These are phyloP conservation scores for Camponotus fellah DNA, from an alignment of 2,888 invertebrate genomes.

Conservation along the genomic window DNA sequence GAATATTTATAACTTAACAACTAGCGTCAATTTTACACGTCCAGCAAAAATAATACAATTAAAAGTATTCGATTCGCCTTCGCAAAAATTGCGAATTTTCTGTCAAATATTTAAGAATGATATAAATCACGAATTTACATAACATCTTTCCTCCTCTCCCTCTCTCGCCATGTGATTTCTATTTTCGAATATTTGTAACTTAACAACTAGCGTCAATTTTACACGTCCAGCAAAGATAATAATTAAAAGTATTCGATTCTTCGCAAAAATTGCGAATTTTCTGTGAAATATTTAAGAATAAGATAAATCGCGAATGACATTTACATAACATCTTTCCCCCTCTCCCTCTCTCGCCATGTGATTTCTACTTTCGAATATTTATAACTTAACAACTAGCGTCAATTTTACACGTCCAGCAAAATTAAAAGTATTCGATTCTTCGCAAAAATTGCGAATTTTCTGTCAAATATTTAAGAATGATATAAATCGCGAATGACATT, in stretches of 20 bases:
- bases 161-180: not conserved
- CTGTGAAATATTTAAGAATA: not conserved
- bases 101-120: not conserved
- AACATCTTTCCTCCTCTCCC: not conserved
- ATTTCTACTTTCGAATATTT: not conserved
- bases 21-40: not conserved
- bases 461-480: not conserved
- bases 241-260: not conserved
- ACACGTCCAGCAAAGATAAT: not conserved
- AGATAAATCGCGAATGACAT: no score
- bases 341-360: not conserved
- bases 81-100: not conserved
- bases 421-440: not conserved
- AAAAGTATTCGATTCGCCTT: not conserved
- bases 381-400: not conserved
- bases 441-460: not conserved
- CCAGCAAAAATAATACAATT: not conserved
- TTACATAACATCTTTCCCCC: not conserved
- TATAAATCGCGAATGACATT: not conserved
- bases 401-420: not conserved
- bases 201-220: not conserved
- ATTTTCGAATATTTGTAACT: not conserved
- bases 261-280: not conserved
- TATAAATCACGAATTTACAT: not conserved
- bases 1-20: not conserved